Evolutionary conservation across 1,140 invertebrate genomes (phyloP), one percentile per base, ranked within the genome.

Genomic region (Platorchestia sp.): DNA sequence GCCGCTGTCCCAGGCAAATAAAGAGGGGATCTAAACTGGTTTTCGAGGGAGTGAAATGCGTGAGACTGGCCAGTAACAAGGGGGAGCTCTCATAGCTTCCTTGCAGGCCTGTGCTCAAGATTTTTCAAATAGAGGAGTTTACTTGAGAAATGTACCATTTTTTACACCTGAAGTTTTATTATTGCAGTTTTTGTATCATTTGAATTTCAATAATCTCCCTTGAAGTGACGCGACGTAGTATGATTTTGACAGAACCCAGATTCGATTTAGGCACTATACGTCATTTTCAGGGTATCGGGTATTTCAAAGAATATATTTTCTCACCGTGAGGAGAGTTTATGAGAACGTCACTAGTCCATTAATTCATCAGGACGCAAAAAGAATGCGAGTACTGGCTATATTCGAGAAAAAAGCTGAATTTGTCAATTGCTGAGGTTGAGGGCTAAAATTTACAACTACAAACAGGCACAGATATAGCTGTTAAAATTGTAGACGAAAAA

Each of bases 21-120:
- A 93, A 93, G 45, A 93, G 91, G 91, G 91, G 45, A 40, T 93
- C 91, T 45, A 44, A 93, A 93, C 91, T 93, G 91, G 91, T 93
- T 93, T 93, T 44, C 91, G 44, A 93, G 45, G 45, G 91, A 44
- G 44, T 75, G 59, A 75, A 75, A 75, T 75, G 59, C 59, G 59
- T 75, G 59, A 75, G 59, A 75, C 59, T 75, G 59, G 59, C 59
- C 59, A 75, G 59, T 75, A 75, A 75, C 59, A 75, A 75, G 59
- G 59, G 59, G 27, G 59, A 75, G 59, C 59, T 75, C 27, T 75
- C 27, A 75, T 10, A 36, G 1, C 59, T 27, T 75, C 59, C 59
- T 75, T 75, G 27, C 14, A 75, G 59, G 59, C 27, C 59, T 36
- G 7, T 75, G 27, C 59, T 27, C 59, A 75, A 10, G 59, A 75